Base-by-base conservation (phyloP, 1,140 invertebrate species). In the Drosophila baimaii region DNA sequence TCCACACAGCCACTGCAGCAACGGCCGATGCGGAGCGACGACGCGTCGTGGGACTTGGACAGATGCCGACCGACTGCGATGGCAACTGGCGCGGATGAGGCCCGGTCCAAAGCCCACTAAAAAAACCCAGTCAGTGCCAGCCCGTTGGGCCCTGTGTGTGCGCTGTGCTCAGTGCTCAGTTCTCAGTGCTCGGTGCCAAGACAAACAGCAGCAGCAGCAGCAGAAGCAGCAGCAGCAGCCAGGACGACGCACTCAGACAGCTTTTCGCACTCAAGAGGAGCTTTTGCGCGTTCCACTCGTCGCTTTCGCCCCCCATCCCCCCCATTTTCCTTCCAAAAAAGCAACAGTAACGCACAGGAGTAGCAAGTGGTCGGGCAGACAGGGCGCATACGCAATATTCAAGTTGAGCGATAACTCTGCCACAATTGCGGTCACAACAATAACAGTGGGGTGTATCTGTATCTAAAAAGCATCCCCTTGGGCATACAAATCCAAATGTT, bases 31-130 rank as follows among this genome's bases (percentile, higher is more conserved):
- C 73, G 68, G 59, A 66, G 64, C 72, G 72, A 70, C 79, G 56
- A 81, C 69, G 69, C 80, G 81, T 83, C 80, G 82, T 83, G 73
- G 65, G 77, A 79, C 81, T 84, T 84, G 80, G 71, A 84, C 80
- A 80, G 80, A 79, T 83, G 80, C 68, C 76, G 81, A 83, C 70
- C 81, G 81, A 82, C 80, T 82, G 61, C 61, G 51, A 21, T 52
- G 49, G 49, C 49, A 33, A 52, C 49, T 52, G 49, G 29, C 55
- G 21, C 15, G 25, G 52, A 71, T 66, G 62, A 12, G 27, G 35
- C 61, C 46, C 43, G 65, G 65, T 63, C 61, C 61, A 31, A 63
- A 63, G 54, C 33, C 15, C 35, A 37, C 27, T 7, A 27, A 27
- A 37, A 37, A 15, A 37, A 37, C 35, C 37, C 51, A 54, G 19